Percentiles rank a stretch among this genome's conserved stretches.
These are phyloP conservation scores for Willisornis vidua DNA, from an alignment of 2,113 vertebrate genomes.

Conservation along the genomic window DNA sequence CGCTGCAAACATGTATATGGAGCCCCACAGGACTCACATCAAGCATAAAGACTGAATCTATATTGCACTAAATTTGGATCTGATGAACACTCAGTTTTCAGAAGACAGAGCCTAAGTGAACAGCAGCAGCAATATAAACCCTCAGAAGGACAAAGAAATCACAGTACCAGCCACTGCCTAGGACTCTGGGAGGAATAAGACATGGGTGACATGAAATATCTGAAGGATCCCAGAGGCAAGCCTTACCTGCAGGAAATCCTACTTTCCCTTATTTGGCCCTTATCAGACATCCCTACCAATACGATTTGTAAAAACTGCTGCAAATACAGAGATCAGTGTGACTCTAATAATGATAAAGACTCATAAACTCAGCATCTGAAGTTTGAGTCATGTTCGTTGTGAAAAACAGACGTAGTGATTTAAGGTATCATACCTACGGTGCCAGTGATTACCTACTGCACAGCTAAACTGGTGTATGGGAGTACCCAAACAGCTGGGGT, in stretches of 20 bases:
- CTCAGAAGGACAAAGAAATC: neutral
- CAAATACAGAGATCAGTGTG: neutral
- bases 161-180: neutral
- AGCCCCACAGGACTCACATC: neutral
- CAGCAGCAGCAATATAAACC: neutral
- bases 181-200: rapidly evolving
- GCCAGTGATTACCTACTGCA: neutral
- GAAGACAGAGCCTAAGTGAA: neutral
- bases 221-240: neutral
- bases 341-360: neutral
- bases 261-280: neutral
- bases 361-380: neutral
- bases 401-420: neutral
- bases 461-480: neutral
- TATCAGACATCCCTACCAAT: neutral
- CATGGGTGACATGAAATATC: neutral
- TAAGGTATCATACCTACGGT: neutral
- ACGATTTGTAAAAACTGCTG: neutral
- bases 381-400: neutral
- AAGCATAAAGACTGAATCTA: neutral
- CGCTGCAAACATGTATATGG: neutral
- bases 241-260: neutral
- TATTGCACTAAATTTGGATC: neutral
- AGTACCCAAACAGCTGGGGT: neutral
- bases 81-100: neutral